Base-by-base conservation (phyloP, 2,113 vertebrate species). In the Dipodomys merriami region DNA sequence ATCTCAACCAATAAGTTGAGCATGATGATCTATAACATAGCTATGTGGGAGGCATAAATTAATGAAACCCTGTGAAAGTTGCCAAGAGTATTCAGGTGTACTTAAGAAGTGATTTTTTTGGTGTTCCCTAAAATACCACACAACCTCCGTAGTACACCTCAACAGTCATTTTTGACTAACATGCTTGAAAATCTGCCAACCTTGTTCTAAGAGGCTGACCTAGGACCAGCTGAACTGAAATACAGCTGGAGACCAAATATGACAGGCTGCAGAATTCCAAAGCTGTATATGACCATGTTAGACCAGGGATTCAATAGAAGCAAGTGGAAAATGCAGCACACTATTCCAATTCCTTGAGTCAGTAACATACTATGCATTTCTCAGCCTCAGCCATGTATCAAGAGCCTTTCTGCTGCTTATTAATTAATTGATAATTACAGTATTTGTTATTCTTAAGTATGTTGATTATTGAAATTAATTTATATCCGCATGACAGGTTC, bases 391-490 rank as follows among this genome's bases (percentile, higher is more conserved):
- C 46, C 86, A 94, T 62, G 85, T 65, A 78, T 76, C 86, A 29
- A 79, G 81, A 27, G 1, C 1, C 18, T 83, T 44, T 93, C 44
- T 35, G 49, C 12, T 49, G 49, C 49, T 49, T 49, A 11, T 49
- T 49, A 2, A 18, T 87, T 72, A 95, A 76, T 64, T 22, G 27
- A 57, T 18, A 16, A 1, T 16, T 57, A 57, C 53, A 57, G 53
- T 57, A 57, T 57, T 57, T 13, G 49, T 57, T 12, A 16, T 90
- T 23, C 62, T 72, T 88, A 86, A 87, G 27, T 15, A 23, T 86
- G 76, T 20, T 19, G 90, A 94, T 68, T 62, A 81, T 19, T 92
- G 9, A 69, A 93, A 82, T 19, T 30, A 94, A 65, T 68, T 86
- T 73, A 29, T 93, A 39, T 83, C 29, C 87, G 13, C 25, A 82